Conservation (phyloP, 2,797 vertebrate species). For the Denticeps clupeoides region DNA sequence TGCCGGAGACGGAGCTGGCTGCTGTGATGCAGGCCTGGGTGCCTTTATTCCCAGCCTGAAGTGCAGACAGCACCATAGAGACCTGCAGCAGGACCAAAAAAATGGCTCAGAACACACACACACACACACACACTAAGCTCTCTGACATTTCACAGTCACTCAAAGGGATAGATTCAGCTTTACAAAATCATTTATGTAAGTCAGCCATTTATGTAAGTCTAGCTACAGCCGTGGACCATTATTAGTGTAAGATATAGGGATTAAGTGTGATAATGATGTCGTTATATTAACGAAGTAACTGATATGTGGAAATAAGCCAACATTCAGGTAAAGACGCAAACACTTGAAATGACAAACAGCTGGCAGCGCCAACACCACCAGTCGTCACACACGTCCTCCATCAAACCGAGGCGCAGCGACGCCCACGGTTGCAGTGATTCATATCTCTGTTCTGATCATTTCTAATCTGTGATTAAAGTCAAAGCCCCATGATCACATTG, state of each 20-base stretch:
- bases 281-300: neutral
- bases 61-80: slow-evolving; percentile 87
- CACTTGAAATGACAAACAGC: neutral
- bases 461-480: slow-evolving; percentile 13
- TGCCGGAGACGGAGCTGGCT: slow-evolving; percentile 86
- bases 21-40: slow-evolving; percentile 98
- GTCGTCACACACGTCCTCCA: neutral
- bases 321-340: neutral
- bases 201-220: neutral
- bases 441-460: neutral
- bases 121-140: neutral
- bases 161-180: too few species aligned
- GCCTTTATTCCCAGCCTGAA: slow-evolving; percentile 96
- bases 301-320: neutral
- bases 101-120: neutral
- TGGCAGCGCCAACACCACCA: neutral
- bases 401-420: neutral
- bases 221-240: neutral
- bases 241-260: neutral
- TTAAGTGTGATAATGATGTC: neutral
- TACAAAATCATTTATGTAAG: too few species aligned
- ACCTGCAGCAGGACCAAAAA: slow-evolving; percentile 59
- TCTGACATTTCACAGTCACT: neutral
- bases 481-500: neutral
- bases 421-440: neutral